A percentile compares a stretch with the other conserved stretches of the same genome.
phyloP scores from a whole-genome alignment of 2,113 vertebrate genomes.

The Jacana jacana region DNA sequence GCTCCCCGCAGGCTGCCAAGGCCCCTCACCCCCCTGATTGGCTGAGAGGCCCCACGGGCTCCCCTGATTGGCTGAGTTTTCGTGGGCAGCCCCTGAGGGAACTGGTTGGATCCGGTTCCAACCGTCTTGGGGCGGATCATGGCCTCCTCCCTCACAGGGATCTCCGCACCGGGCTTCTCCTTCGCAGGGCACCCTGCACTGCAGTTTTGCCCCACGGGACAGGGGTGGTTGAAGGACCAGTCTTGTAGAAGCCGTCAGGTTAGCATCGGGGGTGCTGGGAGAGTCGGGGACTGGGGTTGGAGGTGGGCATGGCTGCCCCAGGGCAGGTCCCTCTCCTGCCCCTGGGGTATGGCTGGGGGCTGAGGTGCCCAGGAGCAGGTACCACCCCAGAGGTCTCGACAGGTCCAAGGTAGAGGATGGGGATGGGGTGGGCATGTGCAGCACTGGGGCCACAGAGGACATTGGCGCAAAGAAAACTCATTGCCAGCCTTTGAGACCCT shows the following conservation, averaged over 20 bases:
- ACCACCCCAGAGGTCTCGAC: not conserved
- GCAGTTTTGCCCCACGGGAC: not conserved
- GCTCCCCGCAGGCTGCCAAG: no score
- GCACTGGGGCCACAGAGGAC: not conserved
- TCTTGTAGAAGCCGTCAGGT: rapidly evolving
- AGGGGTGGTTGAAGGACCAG: not conserved
- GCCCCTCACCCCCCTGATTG: not conserved
- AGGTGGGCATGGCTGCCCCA: not conserved
- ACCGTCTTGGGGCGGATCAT: rapidly evolving
- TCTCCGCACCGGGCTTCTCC: not conserved
- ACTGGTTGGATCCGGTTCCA: rapidly evolving
- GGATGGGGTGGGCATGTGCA: not conserved
- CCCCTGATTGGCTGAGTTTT: not conserved
- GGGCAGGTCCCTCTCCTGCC: not conserved
- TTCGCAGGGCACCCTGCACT: no score
- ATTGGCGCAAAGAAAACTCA: not conserved
- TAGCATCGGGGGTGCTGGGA: not conserved
- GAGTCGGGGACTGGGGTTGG: not conserved
- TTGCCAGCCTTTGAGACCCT: not conserved
- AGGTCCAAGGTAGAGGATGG: not conserved
- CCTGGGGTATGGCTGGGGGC: rapidly evolving
- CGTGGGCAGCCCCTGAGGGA: not conserved
- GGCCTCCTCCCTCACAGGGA: not conserved
- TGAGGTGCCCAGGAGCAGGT: not conserved
- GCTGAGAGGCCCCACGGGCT: not conserved